Percentiles rank a stretch among this genome's conserved stretches.
Evolutionary conservation across 1,140 invertebrate genomes (phyloP).

Genomic region (Oreohelix idahoensis): DNA sequence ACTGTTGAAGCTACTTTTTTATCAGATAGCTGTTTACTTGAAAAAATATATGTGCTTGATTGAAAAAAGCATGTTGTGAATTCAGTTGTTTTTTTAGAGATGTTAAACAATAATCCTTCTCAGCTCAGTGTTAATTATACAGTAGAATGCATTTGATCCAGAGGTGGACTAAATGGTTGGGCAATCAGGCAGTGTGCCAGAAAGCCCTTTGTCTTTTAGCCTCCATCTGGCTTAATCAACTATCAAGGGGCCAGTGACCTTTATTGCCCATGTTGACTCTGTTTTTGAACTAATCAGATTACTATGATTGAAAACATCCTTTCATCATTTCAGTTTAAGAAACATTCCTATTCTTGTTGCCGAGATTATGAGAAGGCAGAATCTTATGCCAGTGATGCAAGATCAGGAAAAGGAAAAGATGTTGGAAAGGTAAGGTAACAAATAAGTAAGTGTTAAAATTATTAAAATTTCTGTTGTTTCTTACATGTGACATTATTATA

Average conservation of each 20-base stretch:
- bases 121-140: neutral
- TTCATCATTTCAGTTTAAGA: constrained; percentile 60
- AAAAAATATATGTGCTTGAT: too few relatives aligned
- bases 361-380: constrained; percentile 66
- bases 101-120: too few relatives aligned
- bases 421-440: constrained; percentile 57
- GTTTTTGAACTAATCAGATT: neutral
- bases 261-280: neutral
- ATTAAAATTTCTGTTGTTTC: neutral
- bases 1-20: too few relatives aligned
- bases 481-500: too few relatives aligned
- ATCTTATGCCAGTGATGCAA: constrained; percentile 49
- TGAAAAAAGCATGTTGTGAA: too few relatives aligned
- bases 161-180: too few relatives aligned
- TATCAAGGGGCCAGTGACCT: too few relatives aligned
- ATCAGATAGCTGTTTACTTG: too few relatives aligned
- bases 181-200: too few relatives aligned
- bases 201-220: too few relatives aligned
- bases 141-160: neutral
- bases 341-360: constrained; percentile 57
- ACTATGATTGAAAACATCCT: neutral
- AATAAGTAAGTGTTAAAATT: neutral
- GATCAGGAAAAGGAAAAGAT: constrained; percentile 64
- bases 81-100: too few relatives aligned
- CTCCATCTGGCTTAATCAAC: too few relatives aligned